These are phyloP conservation scores for Oxystoma pomonae DNA, from an alignment of 2,888 invertebrate genomes.

Conservation along the genomic window DNA sequence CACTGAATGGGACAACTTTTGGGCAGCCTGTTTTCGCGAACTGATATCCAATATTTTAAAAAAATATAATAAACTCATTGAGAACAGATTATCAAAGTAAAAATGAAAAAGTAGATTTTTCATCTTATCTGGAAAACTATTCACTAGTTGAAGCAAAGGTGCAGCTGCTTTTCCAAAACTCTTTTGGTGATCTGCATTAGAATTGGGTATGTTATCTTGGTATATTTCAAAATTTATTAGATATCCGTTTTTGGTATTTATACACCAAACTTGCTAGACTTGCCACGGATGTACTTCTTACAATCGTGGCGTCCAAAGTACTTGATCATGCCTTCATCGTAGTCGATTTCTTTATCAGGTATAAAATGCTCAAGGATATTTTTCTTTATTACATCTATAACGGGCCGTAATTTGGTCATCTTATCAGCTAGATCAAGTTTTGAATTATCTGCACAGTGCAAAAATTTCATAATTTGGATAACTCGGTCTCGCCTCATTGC, in stretches of 20 bases:
- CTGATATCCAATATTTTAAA: too few relatives aligned
- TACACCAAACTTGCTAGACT: slow-evolving; percentile 33
- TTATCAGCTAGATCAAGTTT: slow-evolving; percentile 9
- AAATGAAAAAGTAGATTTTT: too few relatives aligned
- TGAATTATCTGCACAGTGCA: slow-evolving; percentile 15
- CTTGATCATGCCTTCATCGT: slow-evolving; percentile 20
- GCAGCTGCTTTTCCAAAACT: too few relatives aligned
- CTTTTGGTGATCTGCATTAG: too few relatives aligned
- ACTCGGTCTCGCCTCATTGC: too few relatives aligned
- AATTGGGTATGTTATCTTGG: background rate
- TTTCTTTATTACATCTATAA: slow-evolving; percentile 10
- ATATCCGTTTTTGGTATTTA: slow-evolving; percentile 29
- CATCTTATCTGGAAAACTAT: too few relatives aligned
- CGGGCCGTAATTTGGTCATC: slow-evolving; percentile 12
- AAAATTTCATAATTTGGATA: too few relatives aligned
- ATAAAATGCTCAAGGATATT: slow-evolving; percentile 5
- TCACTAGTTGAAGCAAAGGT: too few relatives aligned
- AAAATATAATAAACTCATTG: too few relatives aligned
- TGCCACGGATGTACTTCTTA: slow-evolving; percentile 37
- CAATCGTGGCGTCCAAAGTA: slow-evolving; percentile 34
- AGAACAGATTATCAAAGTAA: too few relatives aligned
- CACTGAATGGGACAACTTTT: too few relatives aligned
- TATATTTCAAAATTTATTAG: slow-evolving; percentile 14
- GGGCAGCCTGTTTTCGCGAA: too few relatives aligned
- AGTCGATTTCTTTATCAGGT: slow-evolving; percentile 7